A percentile compares a stretch with the other conserved stretches of the same genome.
Evolutionary conservation across 2,113 vertebrate species (phyloP).

Genomic region (Epinephelus cyanopodus): DNA sequence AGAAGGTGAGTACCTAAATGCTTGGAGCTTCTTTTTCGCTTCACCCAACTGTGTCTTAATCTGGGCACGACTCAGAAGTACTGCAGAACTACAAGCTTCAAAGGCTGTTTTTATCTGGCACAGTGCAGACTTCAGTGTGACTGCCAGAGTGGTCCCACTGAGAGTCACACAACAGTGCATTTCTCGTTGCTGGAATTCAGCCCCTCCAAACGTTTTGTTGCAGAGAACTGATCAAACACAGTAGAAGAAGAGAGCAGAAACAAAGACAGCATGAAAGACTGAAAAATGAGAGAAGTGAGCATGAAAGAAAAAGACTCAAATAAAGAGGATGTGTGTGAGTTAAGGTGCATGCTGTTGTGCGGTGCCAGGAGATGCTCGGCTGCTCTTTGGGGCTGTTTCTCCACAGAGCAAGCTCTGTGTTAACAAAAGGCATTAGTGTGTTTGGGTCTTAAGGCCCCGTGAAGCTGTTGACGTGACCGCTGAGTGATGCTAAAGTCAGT

Average conservation of each 20-base stretch:
- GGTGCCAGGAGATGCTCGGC: conserved; percentile 7
- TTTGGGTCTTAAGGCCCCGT: not conserved
- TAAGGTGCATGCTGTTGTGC: not conserved
- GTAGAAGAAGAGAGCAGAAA: conserved; percentile 6
- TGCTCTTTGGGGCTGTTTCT: conserved; percentile 27
- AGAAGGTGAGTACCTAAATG: conserved; percentile 70
- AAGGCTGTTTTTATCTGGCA: conserved; percentile 54
- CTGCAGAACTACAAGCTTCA: conserved; percentile 49
- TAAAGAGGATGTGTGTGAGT: conserved; percentile 16
- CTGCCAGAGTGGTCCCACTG: conserved; percentile 55
- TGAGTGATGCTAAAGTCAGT: conserved; percentile 38
- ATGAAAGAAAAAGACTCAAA: not conserved
- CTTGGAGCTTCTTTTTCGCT: conserved; percentile 22
- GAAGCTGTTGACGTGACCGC: conserved; percentile 36
- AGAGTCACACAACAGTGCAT: conserved; percentile 23
- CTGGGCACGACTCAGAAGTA: conserved; percentile 39
- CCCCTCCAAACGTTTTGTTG: conserved; percentile 43
- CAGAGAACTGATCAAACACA: conserved; percentile 49
- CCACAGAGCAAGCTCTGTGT: conserved; percentile 6
- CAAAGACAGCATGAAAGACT: not conserved
- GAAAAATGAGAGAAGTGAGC: not conserved
- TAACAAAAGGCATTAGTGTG: conserved; percentile 22
- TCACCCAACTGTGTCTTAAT: conserved; percentile 30
- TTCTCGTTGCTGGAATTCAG: conserved; percentile 32
- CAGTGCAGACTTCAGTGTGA: conserved; percentile 16